Evolutionary conservation across 2,888 invertebrate species (phyloP), one percentile per base, ranked within the genome.

Genomic region (Matsumyia berberina): DNA sequence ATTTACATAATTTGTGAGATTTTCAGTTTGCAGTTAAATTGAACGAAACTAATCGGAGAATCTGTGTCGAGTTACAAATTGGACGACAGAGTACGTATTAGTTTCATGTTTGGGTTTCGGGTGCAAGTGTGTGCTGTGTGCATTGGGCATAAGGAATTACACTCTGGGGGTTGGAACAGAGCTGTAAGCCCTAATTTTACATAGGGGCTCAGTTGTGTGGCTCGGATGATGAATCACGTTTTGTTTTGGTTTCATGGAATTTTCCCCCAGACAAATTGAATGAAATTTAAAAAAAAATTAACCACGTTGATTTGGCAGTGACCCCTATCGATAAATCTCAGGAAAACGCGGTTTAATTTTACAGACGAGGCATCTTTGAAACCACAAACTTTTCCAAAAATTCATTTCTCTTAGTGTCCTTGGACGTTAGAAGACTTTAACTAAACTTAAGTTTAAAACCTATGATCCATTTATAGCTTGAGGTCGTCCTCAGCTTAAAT

Each of bases 21-120:
- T 70, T 78, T 44, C 69, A 12, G 57, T 72, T 57, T 67, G 24
- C 67, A 51, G 58, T 80, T 80, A 67, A 73, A 80, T 67, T 73
- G 73, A 72, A 60, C 66, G 80, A 62, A 73, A 46, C 58, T 73
- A 80, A 80, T 80, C 67, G 66, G 67, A 67, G 67, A 79, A 80
- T 73, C 73, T 80, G 73, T 49, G 72, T 33, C 46, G 64, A 64
- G 53, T 44, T 60, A 67, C 44, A 67, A 80, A 58, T 80, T 80
- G 73, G 44, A 60, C 62, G 33, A 33, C 33, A 60, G 64, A 37
- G 62, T 24, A 24, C n/a, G 24, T 42, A 58, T 70, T 44, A 72
- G 57, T 66, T 35, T 51, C 44, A 66, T 73, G 57, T 79, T 66
- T 58, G 44, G 31, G 44, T 70, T 60, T 15, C 15, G 4, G n/a